Evolutionary conservation across 2,797 vertebrate genomes (phyloP), one percentile per base, ranked within the genome.

Genomic region (Spatula versicolor): DNA sequence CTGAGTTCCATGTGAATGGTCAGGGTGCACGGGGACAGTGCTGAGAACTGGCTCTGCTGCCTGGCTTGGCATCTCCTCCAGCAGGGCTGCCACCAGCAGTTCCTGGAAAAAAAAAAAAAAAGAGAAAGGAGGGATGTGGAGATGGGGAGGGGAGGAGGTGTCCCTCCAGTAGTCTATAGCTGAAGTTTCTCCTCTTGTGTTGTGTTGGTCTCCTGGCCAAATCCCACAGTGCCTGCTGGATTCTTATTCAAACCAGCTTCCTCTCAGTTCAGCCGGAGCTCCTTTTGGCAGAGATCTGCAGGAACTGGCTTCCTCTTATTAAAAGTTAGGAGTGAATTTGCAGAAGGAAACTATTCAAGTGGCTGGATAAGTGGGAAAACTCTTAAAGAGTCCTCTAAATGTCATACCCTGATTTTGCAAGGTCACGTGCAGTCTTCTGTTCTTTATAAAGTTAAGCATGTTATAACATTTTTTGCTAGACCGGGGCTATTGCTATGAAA

Each of bases 241-340:
- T 88, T 92, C 81, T 79, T 93, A 88, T 67, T 80, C 79, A 88
- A 66, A 66, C 75, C 75, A 72, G 54, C 83, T 94, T 83, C 86
- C 92, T 86, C 85, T 67, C 83, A 30, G 2, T 93, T 92, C 91
- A 88, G 59, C 91, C 4, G 26, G 33, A 91, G 62, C 79, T 92
- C 54, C 39, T 50, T 60, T 95, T 95, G 91, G 91, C 91, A 92
- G 76, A 68, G 33, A 14, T 48, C 41, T 69, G 73, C 76, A 85
- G 88, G 68, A 81, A 10, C 83, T 87, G 92, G 83, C 84, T 91
- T 55, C 78, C 69, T 80, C 67, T 83, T 50, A n/a, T 62, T 45
- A 30, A 43, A 60, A 25, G 73, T 39, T 89, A 75, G 48, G 30
- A 56, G 76, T 46, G 88, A 60, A 58, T 73, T 64, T 68, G 72